These are phyloP conservation scores for Andrena hattorfiana DNA, from an alignment of 2,888 invertebrate species.

Conservation along the genomic window DNA sequence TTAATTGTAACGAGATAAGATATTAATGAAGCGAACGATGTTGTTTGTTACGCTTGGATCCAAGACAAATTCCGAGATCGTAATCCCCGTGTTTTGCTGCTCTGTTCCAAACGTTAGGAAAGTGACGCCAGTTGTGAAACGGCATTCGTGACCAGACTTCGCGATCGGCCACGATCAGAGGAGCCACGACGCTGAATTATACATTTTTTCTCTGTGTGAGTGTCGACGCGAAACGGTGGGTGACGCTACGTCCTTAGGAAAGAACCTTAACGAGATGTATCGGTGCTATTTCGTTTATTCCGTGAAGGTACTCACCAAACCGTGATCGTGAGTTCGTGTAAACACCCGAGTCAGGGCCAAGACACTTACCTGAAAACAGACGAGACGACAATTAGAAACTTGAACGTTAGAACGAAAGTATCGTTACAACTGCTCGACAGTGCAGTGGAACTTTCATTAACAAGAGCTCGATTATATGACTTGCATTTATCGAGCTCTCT, in stretches of 20 bases:
- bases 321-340: conserved; percentile 16
- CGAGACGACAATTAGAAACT: conserved; percentile 30
- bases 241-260: conserved; percentile 40
- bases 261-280: conserved; percentile 58
- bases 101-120: conserved; percentile 53
- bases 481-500: background rate
- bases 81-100: conserved; percentile 34
- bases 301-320: conserved; percentile 62
- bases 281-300: conserved; percentile 61
- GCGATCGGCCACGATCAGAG: conserved; percentile 30
- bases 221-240: conserved; percentile 29
- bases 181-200: conserved; percentile 55
- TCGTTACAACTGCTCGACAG: background rate
- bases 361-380: conserved; percentile 71
- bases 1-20: background rate
- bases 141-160: conserved; percentile 52
- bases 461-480: background rate
- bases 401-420: background rate
- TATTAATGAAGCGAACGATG: background rate
- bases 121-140: conserved; percentile 54
- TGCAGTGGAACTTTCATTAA: background rate
- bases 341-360: conserved; percentile 23
- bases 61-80: conserved; percentile 38
- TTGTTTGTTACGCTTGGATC: conserved; percentile 11
- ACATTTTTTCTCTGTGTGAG: conserved; percentile 47